Evolutionary conservation across 1,140 invertebrate species (phyloP).

Genomic region (Ostrea denselamellosa): DNA sequence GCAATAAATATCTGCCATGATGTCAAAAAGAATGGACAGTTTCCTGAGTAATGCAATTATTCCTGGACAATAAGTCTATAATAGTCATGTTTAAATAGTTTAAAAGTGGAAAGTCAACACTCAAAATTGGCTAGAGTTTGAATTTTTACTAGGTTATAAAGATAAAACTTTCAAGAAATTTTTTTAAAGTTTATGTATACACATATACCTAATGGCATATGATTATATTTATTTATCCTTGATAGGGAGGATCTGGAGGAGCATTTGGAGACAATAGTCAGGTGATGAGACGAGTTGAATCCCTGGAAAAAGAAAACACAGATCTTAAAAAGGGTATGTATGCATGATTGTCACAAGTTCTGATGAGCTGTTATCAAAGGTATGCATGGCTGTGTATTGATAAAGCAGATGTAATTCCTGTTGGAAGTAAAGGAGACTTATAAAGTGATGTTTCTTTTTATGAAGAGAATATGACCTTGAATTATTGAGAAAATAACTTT

Average conservation of each 20-base stretch:
- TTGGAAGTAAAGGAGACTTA: constrained; percentile 79
- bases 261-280: constrained; percentile 49
- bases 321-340: constrained; percentile 74
- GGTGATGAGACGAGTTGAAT: constrained; percentile 65
- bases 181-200: too few relatives aligned
- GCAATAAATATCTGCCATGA: too few relatives aligned
- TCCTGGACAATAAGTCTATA: neutral
- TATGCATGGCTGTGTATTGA: constrained; percentile 32
- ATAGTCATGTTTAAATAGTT: neutral
- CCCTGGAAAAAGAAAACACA: constrained; percentile 78
- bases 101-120: neutral
- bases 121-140: neutral
- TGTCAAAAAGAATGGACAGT: neutral
- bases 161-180: neutral
- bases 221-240: neutral
- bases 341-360: neutral
- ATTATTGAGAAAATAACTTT: constrained; percentile 61
- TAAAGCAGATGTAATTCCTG: constrained; percentile 67
- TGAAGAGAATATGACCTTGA: neutral
- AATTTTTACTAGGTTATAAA: neutral
- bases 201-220: too few relatives aligned
- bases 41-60: neutral
- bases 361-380: neutral
- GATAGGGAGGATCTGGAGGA: constrained; percentile 41
- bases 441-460: constrained; percentile 37